phyloP scores from a whole-genome alignment of 2,797 vertebrate species.

The Setipinna tenuifilis region DNA sequence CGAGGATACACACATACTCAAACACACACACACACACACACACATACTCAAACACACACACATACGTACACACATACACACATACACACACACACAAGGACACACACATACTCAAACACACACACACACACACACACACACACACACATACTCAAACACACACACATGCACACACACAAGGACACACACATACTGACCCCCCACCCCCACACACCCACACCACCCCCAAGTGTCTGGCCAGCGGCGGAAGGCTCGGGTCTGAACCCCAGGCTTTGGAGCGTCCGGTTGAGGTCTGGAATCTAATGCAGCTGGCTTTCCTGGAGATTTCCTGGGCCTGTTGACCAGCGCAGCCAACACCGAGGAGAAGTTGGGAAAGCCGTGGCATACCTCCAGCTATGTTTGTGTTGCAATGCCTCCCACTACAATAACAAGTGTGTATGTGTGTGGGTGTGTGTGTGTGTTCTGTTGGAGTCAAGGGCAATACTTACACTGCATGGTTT shows the following conservation, averaged over 20 bases:
- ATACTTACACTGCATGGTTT: conserved; percentile 33
- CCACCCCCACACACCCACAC: not conserved
- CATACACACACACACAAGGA: not conserved
- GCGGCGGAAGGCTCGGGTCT: conserved; percentile 32
- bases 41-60: too few species aligned
- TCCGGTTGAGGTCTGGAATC: conserved; percentile 51
- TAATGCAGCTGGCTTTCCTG: conserved; percentile 54
- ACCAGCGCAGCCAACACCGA: conserved; percentile 36
- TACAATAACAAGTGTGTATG: conserved; percentile 1
- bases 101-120: not conserved
- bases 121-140: not conserved
- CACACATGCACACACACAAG: not conserved
- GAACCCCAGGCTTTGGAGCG: conserved; percentile 49
- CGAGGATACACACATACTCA: not conserved
- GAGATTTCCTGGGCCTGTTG: conserved; percentile 59
- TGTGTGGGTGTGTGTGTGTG: conserved; percentile 31
- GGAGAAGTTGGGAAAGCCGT: conserved; percentile 34
- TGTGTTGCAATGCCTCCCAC: conserved; percentile 43
- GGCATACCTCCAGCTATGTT: conserved; percentile 47
- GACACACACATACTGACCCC: not conserved
- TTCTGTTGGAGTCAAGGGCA: conserved; percentile 36
- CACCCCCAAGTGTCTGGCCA: conserved; percentile 3
- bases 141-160: not conserved
- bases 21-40: not conserved
- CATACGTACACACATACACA: not conserved